Conservation (phyloP, 2,888 invertebrate genomes). For the Drosophila nr. fundita region DNA sequence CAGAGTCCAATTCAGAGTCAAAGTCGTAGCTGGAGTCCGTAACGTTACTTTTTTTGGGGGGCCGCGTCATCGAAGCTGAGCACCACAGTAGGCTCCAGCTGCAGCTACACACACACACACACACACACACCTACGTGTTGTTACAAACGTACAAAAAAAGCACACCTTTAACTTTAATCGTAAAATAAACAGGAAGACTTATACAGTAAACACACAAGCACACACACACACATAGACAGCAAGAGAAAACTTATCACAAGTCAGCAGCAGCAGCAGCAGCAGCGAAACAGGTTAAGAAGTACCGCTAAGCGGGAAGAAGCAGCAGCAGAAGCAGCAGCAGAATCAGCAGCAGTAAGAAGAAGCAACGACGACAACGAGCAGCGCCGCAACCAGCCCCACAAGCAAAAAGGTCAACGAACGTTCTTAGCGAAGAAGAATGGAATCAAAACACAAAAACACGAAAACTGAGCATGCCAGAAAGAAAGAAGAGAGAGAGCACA, state of each 20-base stretch:
- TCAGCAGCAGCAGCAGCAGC: conserved; percentile 43
- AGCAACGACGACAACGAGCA: conserved; percentile 28
- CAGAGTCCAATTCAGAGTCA: conserved; percentile 18
- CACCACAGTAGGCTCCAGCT: conserved; percentile 44
- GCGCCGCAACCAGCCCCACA: conserved; percentile 54
- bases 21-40: conserved; percentile 46
- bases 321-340: conserved; percentile 17
- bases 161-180: conserved; percentile 71
- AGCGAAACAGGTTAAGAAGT: conserved; percentile 78
- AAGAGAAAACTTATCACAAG: conserved; percentile 62
- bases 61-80: conserved; percentile 58
- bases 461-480: conserved; percentile 64
- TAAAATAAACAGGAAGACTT: conserved; percentile 79
- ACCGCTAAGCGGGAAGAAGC: conserved; percentile 74
- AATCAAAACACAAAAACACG: conserved; percentile 83
- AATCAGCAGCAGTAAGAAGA: conserved; percentile 8
- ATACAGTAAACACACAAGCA: conserved; percentile 65
- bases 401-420: conserved; percentile 83
- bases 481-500: conserved; percentile 35
- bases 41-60: conserved; percentile 57
- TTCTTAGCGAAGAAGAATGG: conserved; percentile 83
- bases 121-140: background rate
- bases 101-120: conserved; percentile 36
- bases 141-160: conserved; percentile 37
- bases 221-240: conserved; percentile 11